Evolutionary conservation across 2,113 vertebrate genomes (phyloP).

Genomic region (Actenoides hombroni): DNA sequence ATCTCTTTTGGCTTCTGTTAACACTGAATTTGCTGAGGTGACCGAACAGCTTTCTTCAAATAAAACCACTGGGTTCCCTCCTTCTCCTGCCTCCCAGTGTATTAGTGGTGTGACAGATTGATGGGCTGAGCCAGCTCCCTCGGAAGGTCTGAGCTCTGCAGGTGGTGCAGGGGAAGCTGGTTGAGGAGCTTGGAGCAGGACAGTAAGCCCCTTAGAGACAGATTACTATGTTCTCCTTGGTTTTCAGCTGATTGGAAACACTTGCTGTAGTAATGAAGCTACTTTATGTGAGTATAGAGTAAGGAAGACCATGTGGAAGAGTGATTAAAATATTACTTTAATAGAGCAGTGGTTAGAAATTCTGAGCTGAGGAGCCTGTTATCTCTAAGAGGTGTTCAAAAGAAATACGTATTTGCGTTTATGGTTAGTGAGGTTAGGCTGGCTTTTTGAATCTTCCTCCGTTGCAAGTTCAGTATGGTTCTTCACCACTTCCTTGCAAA

Average conservation of each 20-base stretch:
- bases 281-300: background rate
- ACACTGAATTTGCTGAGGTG: background rate
- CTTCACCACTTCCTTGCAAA: conserved; percentile 35
- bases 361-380: background rate
- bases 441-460: background rate
- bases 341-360: background rate
- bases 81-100: background rate
- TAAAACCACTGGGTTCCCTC: background rate
- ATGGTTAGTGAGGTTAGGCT: background rate
- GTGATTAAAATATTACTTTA: background rate
- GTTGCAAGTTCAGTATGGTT: background rate
- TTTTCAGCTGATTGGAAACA: background rate
- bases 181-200: background rate
- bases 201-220: conserved; percentile 11
- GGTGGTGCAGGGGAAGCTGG: background rate
- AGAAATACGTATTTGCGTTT: background rate
- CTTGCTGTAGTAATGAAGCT: background rate
- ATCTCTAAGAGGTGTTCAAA: background rate
- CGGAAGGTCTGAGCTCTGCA: background rate
- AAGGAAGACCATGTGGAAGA: background rate
- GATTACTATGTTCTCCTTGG: background rate
- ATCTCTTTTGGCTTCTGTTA: background rate
- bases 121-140: background rate
- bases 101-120: background rate
- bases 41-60: background rate